Evolutionary conservation across 2,113 vertebrate species (phyloP), one percentile per base, ranked within the genome.

Genomic region (Gallinago media): DNA sequence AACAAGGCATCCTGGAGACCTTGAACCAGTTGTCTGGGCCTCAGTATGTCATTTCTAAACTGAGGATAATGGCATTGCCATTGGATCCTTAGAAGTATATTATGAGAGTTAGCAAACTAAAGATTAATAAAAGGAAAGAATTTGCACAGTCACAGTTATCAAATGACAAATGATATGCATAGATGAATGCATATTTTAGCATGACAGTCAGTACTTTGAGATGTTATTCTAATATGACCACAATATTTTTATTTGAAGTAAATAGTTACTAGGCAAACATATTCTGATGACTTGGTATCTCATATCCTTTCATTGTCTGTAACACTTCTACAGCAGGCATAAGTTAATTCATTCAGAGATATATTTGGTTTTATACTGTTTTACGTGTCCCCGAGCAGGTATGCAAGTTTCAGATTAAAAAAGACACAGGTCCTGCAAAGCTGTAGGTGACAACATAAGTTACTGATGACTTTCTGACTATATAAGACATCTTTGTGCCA

Each of bases 381-480:
- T 71, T 62, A n/a, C 17, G 18, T 29, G 32, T 79, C 44, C 8
- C 34, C 38, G 21, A 34, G 29, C 15, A 52, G 11, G 18, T 7
- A 23, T 32, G 18, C 7, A 26, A 31, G 12, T 46, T 90, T 71
- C 38, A 85, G 15, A 31, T 59, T 63, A 38, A 40, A 81, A 81
- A 81, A 32, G 15, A 59, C 4, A 27, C 7, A 34, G n/a, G n/a
- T 50, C 16, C 26, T 62, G 23, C 26, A 78, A 73, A 32, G 31
- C 12, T 68, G 20, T 25, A 50, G 34, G 22, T 46, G n/a, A 71
- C 65, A 81, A 59, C 7, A 25, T 0, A 2, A 55, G 25, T 32
- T 8, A 17, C 8, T 55, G 8, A 14, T 89, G 81, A 95, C 89
- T 96, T 91, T 72, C 92, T 92, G 81, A 85, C 84, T 88, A 68